Percentiles rank a stretch among this genome's conserved stretches.
phyloP scores from a whole-genome alignment of 1,140 invertebrate genomes.

The Doryteuthis pealeii region DNA sequence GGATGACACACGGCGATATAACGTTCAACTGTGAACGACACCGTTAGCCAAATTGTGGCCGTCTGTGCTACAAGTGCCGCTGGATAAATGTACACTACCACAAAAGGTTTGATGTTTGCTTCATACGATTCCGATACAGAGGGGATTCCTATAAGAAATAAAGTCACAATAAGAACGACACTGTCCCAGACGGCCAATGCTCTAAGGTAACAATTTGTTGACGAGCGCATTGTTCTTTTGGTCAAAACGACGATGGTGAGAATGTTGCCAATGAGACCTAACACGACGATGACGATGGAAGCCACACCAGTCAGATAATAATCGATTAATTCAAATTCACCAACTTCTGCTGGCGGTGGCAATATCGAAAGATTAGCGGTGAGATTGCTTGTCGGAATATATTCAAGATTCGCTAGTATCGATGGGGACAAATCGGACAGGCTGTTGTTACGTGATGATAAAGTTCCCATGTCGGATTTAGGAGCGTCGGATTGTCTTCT shows the following conservation, averaged over 20 bases:
- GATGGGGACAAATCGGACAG: slow-evolving; percentile 19
- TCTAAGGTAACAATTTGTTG: slow-evolving; percentile 89
- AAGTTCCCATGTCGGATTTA: not conserved
- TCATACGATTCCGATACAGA: slow-evolving; percentile 67
- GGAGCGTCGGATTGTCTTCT: too few species aligned
- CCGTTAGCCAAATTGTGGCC: slow-evolving; percentile 90
- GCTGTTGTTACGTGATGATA: slow-evolving; percentile 18
- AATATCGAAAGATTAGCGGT: not conserved
- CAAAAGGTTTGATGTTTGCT: slow-evolving; percentile 74
- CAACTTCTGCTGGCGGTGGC: not conserved
- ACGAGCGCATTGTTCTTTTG: slow-evolving; percentile 88
- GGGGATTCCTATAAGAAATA: slow-evolving; percentile 81
- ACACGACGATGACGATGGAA: slow-evolving; percentile 76
- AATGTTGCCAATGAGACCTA: slow-evolving; percentile 86
- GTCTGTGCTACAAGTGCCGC: slow-evolving; percentile 84
- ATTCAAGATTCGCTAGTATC: slow-evolving; percentile 9
- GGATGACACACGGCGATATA: slow-evolving; percentile 97
- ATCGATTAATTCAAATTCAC: slow-evolving; percentile 21
- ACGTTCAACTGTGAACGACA: slow-evolving; percentile 92
- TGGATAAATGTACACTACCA: slow-evolving; percentile 82
- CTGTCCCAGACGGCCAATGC: slow-evolving; percentile 90
- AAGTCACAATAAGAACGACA: slow-evolving; percentile 80
- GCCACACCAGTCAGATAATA: slow-evolving; percentile 69
- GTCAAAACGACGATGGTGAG: slow-evolving; percentile 85
- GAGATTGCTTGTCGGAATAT: not conserved